Evolutionary conservation across 2,888 invertebrate genomes (phyloP), one percentile per base, ranked within the genome.

Genomic region (Drosophila mulleri): DNA sequence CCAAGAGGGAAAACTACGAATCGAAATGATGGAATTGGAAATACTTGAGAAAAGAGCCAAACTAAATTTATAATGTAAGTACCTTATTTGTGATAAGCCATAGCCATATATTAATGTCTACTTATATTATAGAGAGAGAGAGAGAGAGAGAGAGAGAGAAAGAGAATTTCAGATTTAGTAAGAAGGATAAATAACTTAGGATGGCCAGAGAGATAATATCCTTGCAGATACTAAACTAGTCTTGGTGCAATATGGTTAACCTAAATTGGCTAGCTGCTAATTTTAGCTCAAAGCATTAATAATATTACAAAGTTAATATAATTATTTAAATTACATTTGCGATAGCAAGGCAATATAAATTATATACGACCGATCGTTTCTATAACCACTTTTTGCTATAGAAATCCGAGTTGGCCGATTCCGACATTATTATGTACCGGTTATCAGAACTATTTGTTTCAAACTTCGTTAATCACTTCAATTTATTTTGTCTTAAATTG

Each of bases 1-100:
- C 2, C 59, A 56, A 26, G 59, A 72, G 35, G 66, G 73, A n/a
- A 72, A 72, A 3, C 8, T 72, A 11, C 54, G 56, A 1, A 44
- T 72, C 12, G 54, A 72, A 16, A 29, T 60, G 48, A 66, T 72
- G 41, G 42, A 59, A 52, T 44, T 73, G 35, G 54, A 73, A 35
- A 50, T 73, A 1, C 23, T 52, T 3, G 42, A 47, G 8, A 71
- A 64, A 20, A 47, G 11, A 1, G 37, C 35, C 14, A 42, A 23
- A 12, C 11, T 65, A 29, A 29, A 72, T 32, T 47, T 73, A 20
- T 59, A 65, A 54, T 59, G 72, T 37, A 23, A 45, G 44, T 14
- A 14, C 20, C 7, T 7, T 23, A 7, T 14, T 3, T 7, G 14
- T 14, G 18, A 42, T 18, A 14, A 14, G 5, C 11, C 14, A 2